Conservation (phyloP, 1,140 invertebrate genomes). For the Lamellibrachia luymesi region DNA sequence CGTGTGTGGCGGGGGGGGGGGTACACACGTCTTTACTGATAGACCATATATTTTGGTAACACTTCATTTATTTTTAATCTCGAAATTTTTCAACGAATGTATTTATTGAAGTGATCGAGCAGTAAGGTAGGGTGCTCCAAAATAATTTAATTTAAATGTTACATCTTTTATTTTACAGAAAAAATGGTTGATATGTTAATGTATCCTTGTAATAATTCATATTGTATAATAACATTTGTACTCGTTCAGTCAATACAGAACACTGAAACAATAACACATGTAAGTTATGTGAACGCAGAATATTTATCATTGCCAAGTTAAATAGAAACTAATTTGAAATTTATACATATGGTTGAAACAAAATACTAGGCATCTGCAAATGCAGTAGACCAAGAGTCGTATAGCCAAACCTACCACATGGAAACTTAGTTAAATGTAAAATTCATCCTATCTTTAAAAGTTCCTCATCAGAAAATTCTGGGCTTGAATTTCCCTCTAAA, state of each 20-base stretch:
- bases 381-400: not conserved
- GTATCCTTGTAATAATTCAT: not conserved
- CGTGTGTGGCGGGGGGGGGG: not conserved
- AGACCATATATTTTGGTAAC: not conserved
- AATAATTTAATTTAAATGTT: not conserved
- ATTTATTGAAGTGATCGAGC: not conserved
- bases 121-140: not conserved
- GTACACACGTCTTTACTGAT: not conserved
- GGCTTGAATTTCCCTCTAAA: not conserved
- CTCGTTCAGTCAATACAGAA: not conserved
- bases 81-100: not conserved
- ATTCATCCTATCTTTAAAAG: not conserved
- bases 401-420: not conserved
- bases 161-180: not conserved
- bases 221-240: not conserved
- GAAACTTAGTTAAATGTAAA: not conserved
- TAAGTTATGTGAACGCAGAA: not conserved
- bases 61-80: not conserved
- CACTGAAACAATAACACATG: not conserved
- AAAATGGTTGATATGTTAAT: not conserved
- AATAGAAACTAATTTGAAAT: not conserved
- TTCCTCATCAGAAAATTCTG: no score
- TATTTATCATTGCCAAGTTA: not conserved
- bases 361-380: constrained; percentile 25
- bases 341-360: constrained; percentile 24